Evolutionary conservation across 2,113 vertebrate species (phyloP), one percentile per base, ranked within the genome.

Genomic region (Halcyon malimbica): DNA sequence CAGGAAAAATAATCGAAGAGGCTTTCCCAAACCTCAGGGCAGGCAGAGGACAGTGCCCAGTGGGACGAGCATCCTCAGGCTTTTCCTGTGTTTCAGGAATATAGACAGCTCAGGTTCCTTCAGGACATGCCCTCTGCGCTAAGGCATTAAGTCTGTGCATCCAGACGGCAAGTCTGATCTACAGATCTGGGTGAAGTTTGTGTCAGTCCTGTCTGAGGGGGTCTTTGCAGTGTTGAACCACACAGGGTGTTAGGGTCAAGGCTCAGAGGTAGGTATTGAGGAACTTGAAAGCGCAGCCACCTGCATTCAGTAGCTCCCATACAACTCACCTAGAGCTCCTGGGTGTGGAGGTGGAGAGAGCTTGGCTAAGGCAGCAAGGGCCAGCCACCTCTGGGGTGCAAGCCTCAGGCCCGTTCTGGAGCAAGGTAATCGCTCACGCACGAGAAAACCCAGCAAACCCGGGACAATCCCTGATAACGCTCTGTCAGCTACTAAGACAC

Each of bases 301-400:
- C 29, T 6, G 29, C 4, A 5, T 17, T 41, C 59, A 3, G 1
- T 0, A 5, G 12, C 16, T 15, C 18, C 5, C 4, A 0, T 37
- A 8, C 24, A n/a, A 15, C 37, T 33, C 5, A 1, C 19, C 24
- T 0, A 0, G 13, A 6, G 31, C 4, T 37, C 51, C 56, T 9
- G 13, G 26, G 15, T 3, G 19, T 2, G 39, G 26, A 68, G 37
- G 35, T 2, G 18, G 11, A 5, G 16, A 21, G 5, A 10, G 19
- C 41, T 42, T 9, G 24, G 29, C 74, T 14, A 6, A 21, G 26
- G 7, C 29, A 33, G 33, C 74, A 13, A 23, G 28, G 35, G 7
- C 31, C 70, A 26, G 60, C 25, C 65, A 4, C 4, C 0, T 9
- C 20, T 21, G 18, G 48, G 64, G 7, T 5, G 17, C 21, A 19